phyloP scores from a whole-genome alignment of 1,140 invertebrate species.

The Drosophila tropicalis region DNA sequence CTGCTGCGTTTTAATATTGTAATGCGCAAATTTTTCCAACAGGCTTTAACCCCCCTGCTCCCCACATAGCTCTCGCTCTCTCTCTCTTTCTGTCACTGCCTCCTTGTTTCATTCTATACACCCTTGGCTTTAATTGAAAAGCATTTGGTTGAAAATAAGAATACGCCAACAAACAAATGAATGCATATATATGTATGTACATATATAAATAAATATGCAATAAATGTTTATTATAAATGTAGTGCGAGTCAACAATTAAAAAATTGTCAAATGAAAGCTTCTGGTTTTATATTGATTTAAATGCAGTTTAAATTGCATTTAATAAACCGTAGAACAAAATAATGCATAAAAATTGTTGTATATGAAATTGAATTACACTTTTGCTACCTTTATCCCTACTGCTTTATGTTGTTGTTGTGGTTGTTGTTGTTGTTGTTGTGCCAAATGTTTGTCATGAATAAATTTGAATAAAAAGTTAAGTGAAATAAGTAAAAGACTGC shows the following conservation, averaged over 20 bases:
- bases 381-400: background rate
- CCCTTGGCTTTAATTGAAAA: slow-evolving; percentile 65
- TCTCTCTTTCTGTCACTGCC: background rate
- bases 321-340: slow-evolving; percentile 51
- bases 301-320: slow-evolving; percentile 75
- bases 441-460: slow-evolving; percentile 6
- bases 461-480: slow-evolving; percentile 11
- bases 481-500: slow-evolving; percentile 1
- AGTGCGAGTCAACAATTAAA: slow-evolving; percentile 58
- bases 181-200: background rate
- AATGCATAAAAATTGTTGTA: slow-evolving; percentile 20
- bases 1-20: slow-evolving; percentile 75
- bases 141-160: slow-evolving; percentile 49
- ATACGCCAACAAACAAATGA: slow-evolving; percentile 11
- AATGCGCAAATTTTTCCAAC: slow-evolving; percentile 70
- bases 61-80: background rate
- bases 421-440: background rate
- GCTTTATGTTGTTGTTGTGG: background rate
- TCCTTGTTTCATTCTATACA: background rate
- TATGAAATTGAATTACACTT: slow-evolving; percentile 19
- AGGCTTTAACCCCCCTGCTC: slow-evolving; percentile 30
- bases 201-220: background rate
- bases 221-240: slow-evolving; percentile 49
- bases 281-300: slow-evolving; percentile 62
- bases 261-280: slow-evolving; percentile 40